Evolutionary conservation across 1,140 invertebrate genomes (phyloP), one percentile per base, ranked within the genome.

Genomic region (Caerostris darwini): DNA sequence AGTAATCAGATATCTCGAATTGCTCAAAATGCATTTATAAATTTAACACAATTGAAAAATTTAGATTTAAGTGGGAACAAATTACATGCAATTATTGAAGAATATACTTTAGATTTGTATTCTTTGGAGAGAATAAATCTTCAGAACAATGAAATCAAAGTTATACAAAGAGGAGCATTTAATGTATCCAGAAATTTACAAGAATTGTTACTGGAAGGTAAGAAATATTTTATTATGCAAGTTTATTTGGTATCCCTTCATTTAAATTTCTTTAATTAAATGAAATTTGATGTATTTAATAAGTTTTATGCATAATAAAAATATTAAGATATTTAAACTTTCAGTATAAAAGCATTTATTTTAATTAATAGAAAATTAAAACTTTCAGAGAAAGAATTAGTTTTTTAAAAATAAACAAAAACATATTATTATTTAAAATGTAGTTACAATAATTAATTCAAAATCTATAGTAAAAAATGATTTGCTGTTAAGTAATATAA

Each of bases 101-200:
- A 90, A 34, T 90, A 90, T 77, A 90, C 88, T 57, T 69, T 34
- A 10, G 67, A 90, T 50, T 71, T 90, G 54, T 7, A 90, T 90
- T 77, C 67, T 54, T 77, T 90, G 57, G 67, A 90, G n/a, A 69
- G n/a, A 7, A 71, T 90, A 12, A 77, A 77, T 57, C 67, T 90
- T 54, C 14, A 77, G 57, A 12, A 90, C 67, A 90, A 90, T 77
- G 5, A 56, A 7, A 90, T 90, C 10, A 56, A 77, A 71, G n/a
- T 71, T 6, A 54, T 90, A 19, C 56, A n/a, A 10, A 7, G 64
- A 56, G 67, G 67, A 7, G 71, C 64, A n/a, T 77, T 90, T 71
- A 71, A 17, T 19, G 71, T 8, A 53, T 19, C 17, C 17, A 7
- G 5, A 54, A 71, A 90, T 7, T 19, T 90, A 50, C 53, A 90